Evolutionary conservation across 1,140 invertebrate genomes (phyloP), one percentile per base, ranked within the genome.

Genomic region (Eciton burchellii): DNA sequence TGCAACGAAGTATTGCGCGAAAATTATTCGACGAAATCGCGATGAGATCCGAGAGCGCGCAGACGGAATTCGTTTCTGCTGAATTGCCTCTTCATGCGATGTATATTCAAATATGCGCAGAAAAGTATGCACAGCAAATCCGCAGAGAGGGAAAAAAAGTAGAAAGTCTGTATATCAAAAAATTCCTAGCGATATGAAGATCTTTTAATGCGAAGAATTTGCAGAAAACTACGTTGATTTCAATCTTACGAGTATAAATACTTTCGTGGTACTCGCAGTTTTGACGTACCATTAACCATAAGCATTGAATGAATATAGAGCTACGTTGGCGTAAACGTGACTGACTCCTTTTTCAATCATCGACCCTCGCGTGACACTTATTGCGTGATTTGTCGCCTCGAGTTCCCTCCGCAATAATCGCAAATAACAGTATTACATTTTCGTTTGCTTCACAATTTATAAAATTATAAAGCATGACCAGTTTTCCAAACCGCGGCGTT

Each of bases 211-310:
- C 24, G 19, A 73, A 35, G 6, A 73, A 73, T 43, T 59, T 73
- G 59, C 9, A 59, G 59, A 73, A 45, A 16, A 1, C 43, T 19
- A n/a, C n/a, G 21, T 21, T 26, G 5, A 45, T 0, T 60, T 59
- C 60, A 35, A 72, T 59, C 57, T 41, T 12, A 73, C 45, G 35
- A 73, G 60, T 73, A 73, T 73, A 11, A 73, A 60, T 60, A 56
- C 4, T 59, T 45, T 60, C 24, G 41, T 35, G n/a, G 14, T 54
- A 71, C 52, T 70, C 35, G 35, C 35, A 35, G 6, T 35, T 35
- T 35, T 35, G 35, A 35, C 6, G 35, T 35, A 6, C 35, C 6
- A 35, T 35, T 35, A 35, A 35, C n/a, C n/a, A n/a, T n/a, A n/a
- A 6, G 35, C 35, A 35, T 6, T 35, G 35, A 35, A 35, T 35